Percentiles rank a stretch among this genome's conserved stretches.
Evolutionary conservation across 2,797 vertebrate genomes (phyloP).

Genomic region (Pelochelys cantorii): DNA sequence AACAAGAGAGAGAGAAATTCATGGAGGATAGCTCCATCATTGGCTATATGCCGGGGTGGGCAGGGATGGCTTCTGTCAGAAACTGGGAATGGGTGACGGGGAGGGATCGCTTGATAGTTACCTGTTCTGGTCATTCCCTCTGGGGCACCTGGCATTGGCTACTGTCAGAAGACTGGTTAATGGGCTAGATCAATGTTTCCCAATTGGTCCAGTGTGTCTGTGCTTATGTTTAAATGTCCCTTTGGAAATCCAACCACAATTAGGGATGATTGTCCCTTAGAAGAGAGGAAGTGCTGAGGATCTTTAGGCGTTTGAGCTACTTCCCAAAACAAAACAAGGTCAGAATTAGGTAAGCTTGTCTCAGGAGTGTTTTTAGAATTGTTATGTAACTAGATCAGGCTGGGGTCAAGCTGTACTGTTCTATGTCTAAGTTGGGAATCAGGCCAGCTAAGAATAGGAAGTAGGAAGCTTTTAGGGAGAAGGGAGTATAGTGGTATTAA

Average conservation of each 20-base stretch:
- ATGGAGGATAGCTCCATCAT: no score
- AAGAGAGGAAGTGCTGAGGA: conserved; percentile 24
- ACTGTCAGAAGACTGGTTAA: no score
- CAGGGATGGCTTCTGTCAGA: no score
- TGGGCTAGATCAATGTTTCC: no score
- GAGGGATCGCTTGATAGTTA: no score
- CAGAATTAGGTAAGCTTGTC: background rate
- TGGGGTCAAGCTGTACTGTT: background rate
- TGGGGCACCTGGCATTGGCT: no score
- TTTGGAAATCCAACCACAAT: background rate
- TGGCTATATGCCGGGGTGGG: no score
- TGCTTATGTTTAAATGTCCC: background rate
- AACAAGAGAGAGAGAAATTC: no score
- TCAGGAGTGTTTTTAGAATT: background rate
- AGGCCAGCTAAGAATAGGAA: background rate
- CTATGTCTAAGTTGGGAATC: background rate
- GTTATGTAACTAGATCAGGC: background rate
- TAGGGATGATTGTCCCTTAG: background rate
- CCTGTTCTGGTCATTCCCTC: no score
- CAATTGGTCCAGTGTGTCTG: no score
- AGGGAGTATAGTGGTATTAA: background rate
- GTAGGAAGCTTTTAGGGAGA: fast-evolving
- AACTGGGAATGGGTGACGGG: no score
- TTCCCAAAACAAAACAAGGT: background rate
- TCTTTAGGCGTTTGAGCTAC: background rate